Evolutionary conservation across 2,797 vertebrate species (phyloP).

Genomic region (Xenopus petersii): DNA sequence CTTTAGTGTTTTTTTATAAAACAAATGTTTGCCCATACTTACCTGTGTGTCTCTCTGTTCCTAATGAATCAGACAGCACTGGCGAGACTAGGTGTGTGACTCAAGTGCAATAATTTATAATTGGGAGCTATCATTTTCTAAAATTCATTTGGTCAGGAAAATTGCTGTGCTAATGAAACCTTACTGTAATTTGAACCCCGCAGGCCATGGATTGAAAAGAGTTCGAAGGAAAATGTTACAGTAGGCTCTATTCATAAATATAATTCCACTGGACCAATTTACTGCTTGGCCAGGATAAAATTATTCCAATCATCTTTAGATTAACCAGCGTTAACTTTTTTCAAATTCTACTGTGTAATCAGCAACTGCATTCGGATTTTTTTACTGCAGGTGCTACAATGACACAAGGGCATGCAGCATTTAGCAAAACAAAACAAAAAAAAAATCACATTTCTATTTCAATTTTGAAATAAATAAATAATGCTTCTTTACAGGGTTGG

Average conservation of each 20-base stretch:
- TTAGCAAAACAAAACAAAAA: too few relatives aligned
- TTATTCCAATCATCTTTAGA: conserved; percentile 29
- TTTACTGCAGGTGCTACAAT: too few relatives aligned
- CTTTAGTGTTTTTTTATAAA: conserved; percentile 61
- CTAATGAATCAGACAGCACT: conserved; percentile 60
- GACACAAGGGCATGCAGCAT: too few relatives aligned
- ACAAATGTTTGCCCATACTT: conserved; percentile 55
- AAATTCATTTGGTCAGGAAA: conserved; percentile 52
- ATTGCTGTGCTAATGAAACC: conserved; percentile 49
- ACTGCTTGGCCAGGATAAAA: conserved; percentile 41
- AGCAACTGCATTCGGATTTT: neutral
- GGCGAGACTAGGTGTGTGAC: conserved; percentile 54
- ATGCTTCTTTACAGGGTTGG: too few relatives aligned
- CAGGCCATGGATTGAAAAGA: conserved; percentile 48
- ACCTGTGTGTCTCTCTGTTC: conserved; percentile 54
- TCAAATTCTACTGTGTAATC: conserved; percentile 23
- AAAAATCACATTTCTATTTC: too few relatives aligned
- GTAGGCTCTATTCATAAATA: conserved; percentile 34
- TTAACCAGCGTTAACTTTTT: conserved; percentile 13
- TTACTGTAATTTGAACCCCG: conserved; percentile 49
- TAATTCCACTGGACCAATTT: conserved; percentile 52
- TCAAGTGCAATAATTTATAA: conserved; percentile 48
- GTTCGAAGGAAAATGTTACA: conserved; percentile 48
- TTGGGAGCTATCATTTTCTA: conserved; percentile 49
- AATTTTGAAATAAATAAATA: too few relatives aligned